These are phyloP conservation scores for Platanista minor DNA, from an alignment of 2,113 vertebrate genomes.

Conservation along the genomic window DNA sequence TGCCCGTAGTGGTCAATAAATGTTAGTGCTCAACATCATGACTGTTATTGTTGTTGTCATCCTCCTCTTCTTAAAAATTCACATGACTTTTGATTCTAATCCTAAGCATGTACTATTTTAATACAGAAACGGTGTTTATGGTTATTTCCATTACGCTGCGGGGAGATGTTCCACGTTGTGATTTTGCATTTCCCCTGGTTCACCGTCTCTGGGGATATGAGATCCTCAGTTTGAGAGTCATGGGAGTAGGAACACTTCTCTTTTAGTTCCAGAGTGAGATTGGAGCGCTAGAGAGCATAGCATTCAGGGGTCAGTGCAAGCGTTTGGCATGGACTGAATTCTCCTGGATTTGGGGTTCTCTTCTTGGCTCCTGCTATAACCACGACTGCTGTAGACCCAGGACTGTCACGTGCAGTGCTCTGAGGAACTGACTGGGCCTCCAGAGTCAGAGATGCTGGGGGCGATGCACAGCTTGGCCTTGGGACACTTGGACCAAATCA, in stretches of 20 bases:
- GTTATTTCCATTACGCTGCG: neutral
- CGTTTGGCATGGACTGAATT: neutral
- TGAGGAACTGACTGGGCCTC: neutral
- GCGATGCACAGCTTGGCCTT: neutral
- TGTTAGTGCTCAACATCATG: neutral
- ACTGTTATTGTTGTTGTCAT: neutral
- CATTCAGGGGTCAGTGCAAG: neutral
- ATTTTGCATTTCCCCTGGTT: neutral
- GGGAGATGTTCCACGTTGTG: neutral
- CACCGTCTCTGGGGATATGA: fast-evolving
- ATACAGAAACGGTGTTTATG: neutral
- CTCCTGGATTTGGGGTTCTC: neutral
- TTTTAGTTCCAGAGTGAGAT: neutral
- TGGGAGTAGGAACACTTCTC: neutral
- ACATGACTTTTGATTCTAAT: neutral
- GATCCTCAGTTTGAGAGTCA: fast-evolving
- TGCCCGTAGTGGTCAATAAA: neutral
- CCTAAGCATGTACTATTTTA: neutral
- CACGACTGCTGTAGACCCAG: neutral
- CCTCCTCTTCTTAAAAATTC: neutral
- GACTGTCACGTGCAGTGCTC: fast-evolving
- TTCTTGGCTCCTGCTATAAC: neutral
- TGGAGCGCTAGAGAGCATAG: neutral
- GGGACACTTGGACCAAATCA: neutral
- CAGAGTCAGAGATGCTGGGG: neutral